Percentiles rank a stretch among this genome's conserved stretches.
Evolutionary conservation across 2,797 vertebrate genomes (phyloP).

Genomic region (Parauchenoglanis ngamensis): DNA sequence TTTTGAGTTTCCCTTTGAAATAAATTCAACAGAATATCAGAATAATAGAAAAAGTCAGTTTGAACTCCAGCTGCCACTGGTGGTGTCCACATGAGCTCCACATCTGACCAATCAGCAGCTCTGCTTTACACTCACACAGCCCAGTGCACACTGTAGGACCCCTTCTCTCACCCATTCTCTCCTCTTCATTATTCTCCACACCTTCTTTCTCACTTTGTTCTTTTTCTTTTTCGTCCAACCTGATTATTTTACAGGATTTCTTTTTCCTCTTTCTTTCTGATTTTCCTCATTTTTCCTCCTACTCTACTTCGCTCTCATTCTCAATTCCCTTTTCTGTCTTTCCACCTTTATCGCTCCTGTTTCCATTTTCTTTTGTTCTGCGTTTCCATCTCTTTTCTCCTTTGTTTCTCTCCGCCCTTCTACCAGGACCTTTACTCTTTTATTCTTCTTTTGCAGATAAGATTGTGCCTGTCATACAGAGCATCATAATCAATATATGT

Average conservation of each 20-base stretch:
- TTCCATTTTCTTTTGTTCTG: neutral
- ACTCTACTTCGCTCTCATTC: neutral
- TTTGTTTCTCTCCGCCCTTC: neutral
- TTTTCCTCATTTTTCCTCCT: neutral
- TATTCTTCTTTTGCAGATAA: neutral
- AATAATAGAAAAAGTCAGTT: neutral
- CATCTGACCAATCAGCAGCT: slow-evolving; percentile 23
- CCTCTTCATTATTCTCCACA: slow-evolving; percentile 10
- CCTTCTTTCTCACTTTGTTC: neutral
- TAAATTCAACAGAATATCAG: neutral
- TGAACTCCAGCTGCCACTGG: neutral
- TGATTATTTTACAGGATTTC: slow-evolving; percentile 26
- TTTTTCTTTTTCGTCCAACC: neutral
- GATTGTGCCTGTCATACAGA: neutral
- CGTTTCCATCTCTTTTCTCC: neutral
- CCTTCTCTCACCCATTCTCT: slow-evolving; percentile 7
- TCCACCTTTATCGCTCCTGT: neutral
- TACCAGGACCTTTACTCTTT: neutral
- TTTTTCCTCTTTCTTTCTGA: neutral
- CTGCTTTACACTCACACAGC: slow-evolving; percentile 11
- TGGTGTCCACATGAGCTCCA: neutral
- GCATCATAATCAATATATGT: neutral
- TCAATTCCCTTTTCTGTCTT: neutral
- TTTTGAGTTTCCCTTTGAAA: neutral
- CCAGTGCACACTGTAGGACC: neutral